phyloP scores from a whole-genome alignment of 2,888 invertebrate genomes.

The Drosophila crucigera region DNA sequence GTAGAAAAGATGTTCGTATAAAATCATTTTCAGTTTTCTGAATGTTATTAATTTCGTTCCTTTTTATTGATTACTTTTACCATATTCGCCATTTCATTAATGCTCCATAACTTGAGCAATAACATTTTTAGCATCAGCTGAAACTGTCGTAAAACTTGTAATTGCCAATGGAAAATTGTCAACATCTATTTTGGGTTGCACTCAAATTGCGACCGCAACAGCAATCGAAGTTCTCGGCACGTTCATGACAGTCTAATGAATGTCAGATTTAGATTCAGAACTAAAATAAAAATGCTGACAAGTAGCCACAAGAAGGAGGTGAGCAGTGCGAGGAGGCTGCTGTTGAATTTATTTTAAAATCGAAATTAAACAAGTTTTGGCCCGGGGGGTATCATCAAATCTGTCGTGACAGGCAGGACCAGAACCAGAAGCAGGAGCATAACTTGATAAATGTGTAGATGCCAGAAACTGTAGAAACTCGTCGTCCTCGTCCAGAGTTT shows the following conservation, averaged over 20 bases:
- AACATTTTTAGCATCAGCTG: conserved; percentile 12
- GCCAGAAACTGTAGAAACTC: conserved; percentile 7
- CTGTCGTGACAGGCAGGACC: conserved; percentile 18
- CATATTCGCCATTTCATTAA: not conserved
- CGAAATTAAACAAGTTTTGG: conserved; percentile 69
- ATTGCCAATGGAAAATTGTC: conserved; percentile 50
- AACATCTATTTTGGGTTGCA: conserved; percentile 43
- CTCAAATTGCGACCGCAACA: conserved; percentile 20
- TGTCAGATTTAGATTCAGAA: conserved; percentile 44
- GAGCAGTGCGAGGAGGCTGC: conserved; percentile 7
- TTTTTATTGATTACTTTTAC: conserved; percentile 11
- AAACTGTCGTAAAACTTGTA: conserved; percentile 39
- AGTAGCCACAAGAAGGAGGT: conserved; percentile 19
- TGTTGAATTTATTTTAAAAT: conserved; percentile 60
- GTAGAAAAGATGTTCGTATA: not conserved
- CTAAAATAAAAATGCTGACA: conserved; percentile 9
- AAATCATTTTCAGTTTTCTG: not conserved
- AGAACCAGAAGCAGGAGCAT: conserved; percentile 1
- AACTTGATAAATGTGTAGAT: conserved; percentile 1
- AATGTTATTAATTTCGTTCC: not conserved
- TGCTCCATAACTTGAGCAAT: not conserved
- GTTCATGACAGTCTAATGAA: conserved; percentile 66
- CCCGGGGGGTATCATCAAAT: conserved; percentile 37
- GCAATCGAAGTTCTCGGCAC: conserved; percentile 61
- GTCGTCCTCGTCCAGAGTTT: conserved; percentile 55